Evolutionary conservation across 1,140 invertebrate species (phyloP).

Genomic region (Caenorhabditis inopinata): DNA sequence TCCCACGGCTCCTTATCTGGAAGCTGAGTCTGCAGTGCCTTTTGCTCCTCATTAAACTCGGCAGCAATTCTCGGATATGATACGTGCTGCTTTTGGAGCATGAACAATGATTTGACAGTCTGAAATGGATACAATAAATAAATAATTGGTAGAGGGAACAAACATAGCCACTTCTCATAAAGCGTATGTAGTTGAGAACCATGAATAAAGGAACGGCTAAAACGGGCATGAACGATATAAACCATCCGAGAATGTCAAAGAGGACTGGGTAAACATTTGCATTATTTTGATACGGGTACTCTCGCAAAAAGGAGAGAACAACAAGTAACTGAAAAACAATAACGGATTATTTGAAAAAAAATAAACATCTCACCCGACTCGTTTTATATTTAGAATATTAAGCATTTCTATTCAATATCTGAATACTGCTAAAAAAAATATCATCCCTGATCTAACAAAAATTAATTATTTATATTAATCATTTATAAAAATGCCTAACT

Average conservation of each 20-base stretch:
- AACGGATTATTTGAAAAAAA: too few relatives aligned
- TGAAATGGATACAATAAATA: neutral
- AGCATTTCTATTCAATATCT: too few relatives aligned
- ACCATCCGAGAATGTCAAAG: slow-evolving; percentile 12
- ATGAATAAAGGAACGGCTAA: neutral
- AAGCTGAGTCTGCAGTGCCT: neutral
- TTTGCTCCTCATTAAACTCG: neutral
- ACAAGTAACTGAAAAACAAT: neutral
- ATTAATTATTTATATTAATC: too few relatives aligned
- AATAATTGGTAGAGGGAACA: neutral
- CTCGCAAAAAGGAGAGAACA: neutral
- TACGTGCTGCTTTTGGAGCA: slow-evolving; percentile 8
- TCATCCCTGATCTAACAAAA: too few relatives aligned
- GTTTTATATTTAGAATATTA: too few relatives aligned
- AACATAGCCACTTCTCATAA: neutral
- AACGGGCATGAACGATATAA: neutral
- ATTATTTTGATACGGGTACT: neutral
- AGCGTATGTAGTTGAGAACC: neutral
- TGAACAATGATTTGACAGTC: neutral
- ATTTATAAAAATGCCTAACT: too few relatives aligned
- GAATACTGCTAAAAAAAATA: too few relatives aligned
- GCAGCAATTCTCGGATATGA: neutral
- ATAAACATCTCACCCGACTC: too few relatives aligned
- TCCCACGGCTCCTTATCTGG: slow-evolving; percentile 15
- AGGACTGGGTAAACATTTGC: neutral